Percentiles rank a stretch among this genome's conserved stretches.
Conservation (phyloP, 1,140 invertebrate genomes). For the Zaprionus vittiger region DNA sequence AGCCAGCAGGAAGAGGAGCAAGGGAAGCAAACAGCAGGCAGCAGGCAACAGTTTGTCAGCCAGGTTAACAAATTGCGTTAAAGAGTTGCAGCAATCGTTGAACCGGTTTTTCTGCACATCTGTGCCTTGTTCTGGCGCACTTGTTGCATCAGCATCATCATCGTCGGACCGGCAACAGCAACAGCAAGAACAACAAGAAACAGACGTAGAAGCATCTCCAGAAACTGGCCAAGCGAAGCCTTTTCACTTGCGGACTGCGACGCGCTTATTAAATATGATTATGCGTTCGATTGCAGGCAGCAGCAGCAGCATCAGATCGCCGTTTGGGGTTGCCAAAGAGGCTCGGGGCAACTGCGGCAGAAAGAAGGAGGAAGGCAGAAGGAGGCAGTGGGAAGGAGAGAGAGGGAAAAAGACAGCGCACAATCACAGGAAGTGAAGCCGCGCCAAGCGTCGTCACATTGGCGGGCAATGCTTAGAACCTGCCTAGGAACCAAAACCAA, state of each 20-base stretch:
- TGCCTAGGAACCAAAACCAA: conserved; percentile 24
- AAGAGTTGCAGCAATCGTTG: conserved; percentile 48
- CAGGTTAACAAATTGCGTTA: conserved; percentile 81
- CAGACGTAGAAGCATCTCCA: conserved; percentile 18
- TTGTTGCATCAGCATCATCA: conserved; percentile 66
- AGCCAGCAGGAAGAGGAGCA: background rate
- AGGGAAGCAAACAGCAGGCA: conserved; percentile 42
- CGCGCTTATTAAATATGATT: conserved; percentile 82
- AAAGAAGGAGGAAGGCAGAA: background rate
- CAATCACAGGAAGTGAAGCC: conserved; percentile 71
- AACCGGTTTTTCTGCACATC: conserved; percentile 77
- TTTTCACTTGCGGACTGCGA: conserved; percentile 55
- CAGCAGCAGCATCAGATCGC: conserved; percentile 7
- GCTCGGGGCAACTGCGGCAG: background rate
- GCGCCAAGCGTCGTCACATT: conserved; percentile 80
- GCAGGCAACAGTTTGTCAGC: conserved; percentile 77
- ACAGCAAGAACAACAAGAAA: conserved; percentile 26
- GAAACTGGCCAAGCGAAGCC: conserved; percentile 22
- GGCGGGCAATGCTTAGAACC: conserved; percentile 52
- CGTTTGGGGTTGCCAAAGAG: conserved; percentile 29
- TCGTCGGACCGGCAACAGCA: conserved; percentile 14
- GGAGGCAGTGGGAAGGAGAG: background rate
- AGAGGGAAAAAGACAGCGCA: background rate
- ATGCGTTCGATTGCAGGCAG: conserved; percentile 74
- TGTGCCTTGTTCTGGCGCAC: conserved; percentile 71